These are phyloP conservation scores for Xestia ashworthii DNA, from an alignment of 2,888 invertebrate species.

Conservation along the genomic window DNA sequence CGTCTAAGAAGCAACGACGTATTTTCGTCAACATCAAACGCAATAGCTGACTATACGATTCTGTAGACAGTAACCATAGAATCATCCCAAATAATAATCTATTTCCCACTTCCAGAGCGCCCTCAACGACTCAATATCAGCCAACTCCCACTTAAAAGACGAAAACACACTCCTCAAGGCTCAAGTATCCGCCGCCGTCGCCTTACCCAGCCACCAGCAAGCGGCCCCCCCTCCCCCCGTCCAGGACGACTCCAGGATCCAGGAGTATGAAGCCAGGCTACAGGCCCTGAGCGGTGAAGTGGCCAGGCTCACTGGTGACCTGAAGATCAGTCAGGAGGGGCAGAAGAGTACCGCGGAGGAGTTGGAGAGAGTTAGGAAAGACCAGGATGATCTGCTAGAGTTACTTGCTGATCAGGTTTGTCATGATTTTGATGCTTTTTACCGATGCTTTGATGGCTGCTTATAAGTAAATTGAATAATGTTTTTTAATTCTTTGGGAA, in stretches of 20 bases:
- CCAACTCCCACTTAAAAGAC: slow-evolving; percentile 94
- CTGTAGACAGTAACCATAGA: neutral
- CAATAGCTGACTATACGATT: neutral
- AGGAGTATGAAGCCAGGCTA: slow-evolving; percentile 64
- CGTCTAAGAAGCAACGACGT: rapidly evolving
- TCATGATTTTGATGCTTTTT: neutral
- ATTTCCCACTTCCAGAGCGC: slow-evolving; percentile 74
- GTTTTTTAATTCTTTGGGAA: too few species aligned
- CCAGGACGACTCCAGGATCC: slow-evolving; percentile 52
- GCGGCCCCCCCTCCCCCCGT: neutral
- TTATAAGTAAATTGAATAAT: neutral
- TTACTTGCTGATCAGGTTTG: slow-evolving; percentile 96
- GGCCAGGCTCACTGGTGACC: slow-evolving; percentile 66
- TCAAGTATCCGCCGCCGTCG: slow-evolving; percentile 89
- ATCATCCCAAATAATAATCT: neutral
- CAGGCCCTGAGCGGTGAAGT: slow-evolving; percentile 73
- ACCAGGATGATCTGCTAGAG: slow-evolving; percentile 98
- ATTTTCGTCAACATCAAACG: neutral
- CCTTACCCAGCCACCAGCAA: slow-evolving; percentile 41
- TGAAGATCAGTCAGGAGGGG: slow-evolving; percentile 69
- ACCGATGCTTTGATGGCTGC: neutral
- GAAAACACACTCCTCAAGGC: slow-evolving; percentile 97
- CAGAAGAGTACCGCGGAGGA: slow-evolving; percentile 80
- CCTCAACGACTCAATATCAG: slow-evolving; percentile 92
- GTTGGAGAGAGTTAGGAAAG: slow-evolving; percentile 93